Conservation (phyloP, 2,113 vertebrate species). For the Alligator sinensis region DNA sequence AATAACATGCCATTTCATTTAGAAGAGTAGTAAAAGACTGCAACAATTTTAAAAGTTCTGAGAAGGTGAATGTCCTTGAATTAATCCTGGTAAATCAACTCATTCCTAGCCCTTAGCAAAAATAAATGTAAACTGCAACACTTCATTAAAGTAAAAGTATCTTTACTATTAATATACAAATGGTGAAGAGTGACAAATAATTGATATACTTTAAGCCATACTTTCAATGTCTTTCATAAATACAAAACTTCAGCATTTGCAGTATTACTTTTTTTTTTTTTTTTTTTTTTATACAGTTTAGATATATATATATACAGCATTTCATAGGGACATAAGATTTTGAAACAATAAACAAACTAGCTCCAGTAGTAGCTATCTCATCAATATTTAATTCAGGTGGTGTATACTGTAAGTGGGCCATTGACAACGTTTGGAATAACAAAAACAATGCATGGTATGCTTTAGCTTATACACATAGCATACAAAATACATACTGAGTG, state of each 20-base stretch:
- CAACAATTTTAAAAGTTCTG: not conserved
- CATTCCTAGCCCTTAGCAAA: constrained; percentile 41
- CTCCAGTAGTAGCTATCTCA: constrained; percentile 68
- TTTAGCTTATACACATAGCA: constrained; percentile 71
- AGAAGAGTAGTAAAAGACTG: not conserved
- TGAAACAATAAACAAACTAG: constrained; percentile 76
- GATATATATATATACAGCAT: constrained; percentile 82
- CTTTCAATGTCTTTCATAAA: constrained; percentile 86
- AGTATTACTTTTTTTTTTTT: constrained; percentile 69
- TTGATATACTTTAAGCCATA: constrained; percentile 84
- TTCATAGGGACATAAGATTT: constrained; percentile 79
- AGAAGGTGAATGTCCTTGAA: not conserved
- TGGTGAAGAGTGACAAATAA: constrained; percentile 85
- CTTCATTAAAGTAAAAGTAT: constrained; percentile 86
- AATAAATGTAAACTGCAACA: constrained; percentile 77
- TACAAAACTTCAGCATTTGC: constrained; percentile 86
- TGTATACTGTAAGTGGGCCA: constrained; percentile 61
- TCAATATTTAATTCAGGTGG: constrained; percentile 71
- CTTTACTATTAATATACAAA: constrained; percentile 89
- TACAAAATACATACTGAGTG: constrained; percentile 70
- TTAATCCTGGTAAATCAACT: constrained; percentile 14
- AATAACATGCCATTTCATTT: not conserved
- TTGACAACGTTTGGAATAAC: constrained; percentile 61
- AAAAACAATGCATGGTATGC: constrained; percentile 64
- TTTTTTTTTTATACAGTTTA: constrained; percentile 82